Percentiles rank a stretch among this genome's conserved stretches.
Conservation (phyloP, 2,113 vertebrate genomes). For the Xiphophorus hellerii region DNA sequence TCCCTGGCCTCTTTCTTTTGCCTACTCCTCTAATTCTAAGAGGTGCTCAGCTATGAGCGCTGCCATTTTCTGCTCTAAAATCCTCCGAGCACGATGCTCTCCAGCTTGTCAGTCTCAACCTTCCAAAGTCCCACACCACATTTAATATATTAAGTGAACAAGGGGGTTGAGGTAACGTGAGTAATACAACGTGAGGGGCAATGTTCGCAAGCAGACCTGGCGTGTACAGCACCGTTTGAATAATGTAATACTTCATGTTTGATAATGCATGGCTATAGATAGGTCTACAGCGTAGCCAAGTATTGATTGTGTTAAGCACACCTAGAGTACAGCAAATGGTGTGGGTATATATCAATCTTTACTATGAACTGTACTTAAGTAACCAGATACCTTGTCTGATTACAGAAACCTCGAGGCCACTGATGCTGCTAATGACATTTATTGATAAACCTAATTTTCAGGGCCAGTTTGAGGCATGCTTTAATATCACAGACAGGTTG, state of each 20-base stretch:
- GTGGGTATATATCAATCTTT: conserved; percentile 75
- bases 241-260: conserved; percentile 74
- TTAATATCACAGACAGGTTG: conserved; percentile 42
- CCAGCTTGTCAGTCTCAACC: conserved; percentile 33
- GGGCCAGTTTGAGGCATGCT: conserved; percentile 56
- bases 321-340: conserved; percentile 72
- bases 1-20: conserved; percentile 41
- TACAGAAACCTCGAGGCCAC: conserved; percentile 59
- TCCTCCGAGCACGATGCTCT: conserved; percentile 16
- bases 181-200: conserved; percentile 63
- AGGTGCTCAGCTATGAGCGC: conserved; percentile 69
- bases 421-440: conserved; percentile 66
- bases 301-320: conserved; percentile 81
- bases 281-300: conserved; percentile 72
- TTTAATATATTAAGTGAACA: conserved; percentile 54
- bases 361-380: conserved; percentile 66
- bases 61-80: conserved; percentile 60
- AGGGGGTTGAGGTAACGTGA: conserved; percentile 58
- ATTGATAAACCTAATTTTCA: conserved; percentile 67
- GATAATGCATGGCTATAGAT: conserved; percentile 80
- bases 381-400: conserved; percentile 72
- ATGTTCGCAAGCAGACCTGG: conserved; percentile 56
- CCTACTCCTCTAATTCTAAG: conserved; percentile 61
- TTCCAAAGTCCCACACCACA: conserved; percentile 34
- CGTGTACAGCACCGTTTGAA: conserved; percentile 69